Evolutionary conservation across 1,140 invertebrate species (phyloP), one percentile per base, ranked within the genome.

Genomic region (Lasaia peninsularis): DNA sequence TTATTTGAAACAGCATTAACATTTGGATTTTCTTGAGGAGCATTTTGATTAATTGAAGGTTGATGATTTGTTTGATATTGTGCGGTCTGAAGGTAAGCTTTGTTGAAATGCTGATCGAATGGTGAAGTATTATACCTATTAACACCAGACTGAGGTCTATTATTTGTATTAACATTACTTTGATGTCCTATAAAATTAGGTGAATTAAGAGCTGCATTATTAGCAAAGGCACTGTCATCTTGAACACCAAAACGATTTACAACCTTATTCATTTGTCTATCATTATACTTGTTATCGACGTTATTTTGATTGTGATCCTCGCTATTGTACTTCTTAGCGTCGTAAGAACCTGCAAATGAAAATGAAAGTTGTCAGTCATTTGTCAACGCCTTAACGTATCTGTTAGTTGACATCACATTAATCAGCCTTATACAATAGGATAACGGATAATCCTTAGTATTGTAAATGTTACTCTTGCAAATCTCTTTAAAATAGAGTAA

Each of bases 311-410:
- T 62, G 67, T 83, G 78, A 81, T 84, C 80, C 35, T 71, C 85
- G 20, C 63, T 69, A 76, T 88, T 84, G 75, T 88, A 84, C 62
- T 80, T 85, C 67, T 81, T 71, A 49, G 80, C 72, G 37, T 86
- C 79, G 75, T 86, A 86, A 16, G 82, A 83, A 72, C 86, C 86
- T 88, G 81, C 63, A 85, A 88, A 79, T 79, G 74, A 78, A 88
- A 86, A 86, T 63, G 81, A 88, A 88, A 88, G 83, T 81, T 72
- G 63, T 78, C 35, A 58, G 61, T 67, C 64, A 84, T 86, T 81
- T 83, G 71, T 86, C 85, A 85, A 73, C 60, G 75, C 61, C 67
- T 71, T 48, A n/a, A 48, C 52, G 58, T 44, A 72, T 75, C 68
- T 71, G 71, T 78, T 65, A 72, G 68, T 54, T 56, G 65, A 62